Percentiles rank a stretch among this genome's conserved stretches.
These are phyloP conservation scores for Scolopax bukidnonensis DNA, from an alignment of 2,797 vertebrate genomes.

Conservation along the genomic window DNA sequence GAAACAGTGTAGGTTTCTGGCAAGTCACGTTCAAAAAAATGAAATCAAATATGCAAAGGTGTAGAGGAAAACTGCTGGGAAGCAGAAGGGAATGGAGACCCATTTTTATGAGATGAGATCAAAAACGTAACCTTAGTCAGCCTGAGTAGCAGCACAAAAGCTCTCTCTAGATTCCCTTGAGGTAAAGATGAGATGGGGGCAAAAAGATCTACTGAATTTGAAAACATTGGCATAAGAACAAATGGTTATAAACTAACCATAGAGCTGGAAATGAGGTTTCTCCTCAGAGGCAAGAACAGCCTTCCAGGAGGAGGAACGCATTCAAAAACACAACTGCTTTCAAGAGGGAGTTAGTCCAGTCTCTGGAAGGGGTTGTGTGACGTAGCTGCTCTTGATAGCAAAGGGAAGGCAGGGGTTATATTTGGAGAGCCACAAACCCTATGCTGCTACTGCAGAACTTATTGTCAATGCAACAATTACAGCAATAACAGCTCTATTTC, in stretches of 20 bases:
- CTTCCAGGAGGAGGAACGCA: background rate
- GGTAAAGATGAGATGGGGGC: background rate
- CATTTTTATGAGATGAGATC: background rate
- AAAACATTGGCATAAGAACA: slow-evolving; percentile 33
- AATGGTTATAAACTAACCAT: background rate
- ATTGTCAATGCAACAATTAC: background rate
- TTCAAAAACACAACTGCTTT: background rate
- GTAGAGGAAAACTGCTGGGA: background rate
- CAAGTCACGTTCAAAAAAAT: background rate
- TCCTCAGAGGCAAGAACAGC: slow-evolving; percentile 19
- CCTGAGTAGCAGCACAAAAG: background rate
- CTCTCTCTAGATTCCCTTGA: background rate
- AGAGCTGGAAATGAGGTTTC: slow-evolving; percentile 28
- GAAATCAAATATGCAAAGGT: background rate
- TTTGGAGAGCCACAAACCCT: background rate
- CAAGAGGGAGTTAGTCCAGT: background rate
- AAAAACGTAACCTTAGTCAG: background rate
- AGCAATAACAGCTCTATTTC: background rate
- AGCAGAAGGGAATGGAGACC: background rate
- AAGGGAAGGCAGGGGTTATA: background rate
- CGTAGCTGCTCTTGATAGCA: background rate
- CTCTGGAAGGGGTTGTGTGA: background rate
- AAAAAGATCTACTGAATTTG: background rate
- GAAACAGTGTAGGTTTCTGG: background rate
- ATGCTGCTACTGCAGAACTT: background rate